A percentile compares a stretch with the other conserved stretches of the same genome.
phyloP scores from a whole-genome alignment of 2,888 invertebrate genomes.

The Cyaniris semiargus region DNA sequence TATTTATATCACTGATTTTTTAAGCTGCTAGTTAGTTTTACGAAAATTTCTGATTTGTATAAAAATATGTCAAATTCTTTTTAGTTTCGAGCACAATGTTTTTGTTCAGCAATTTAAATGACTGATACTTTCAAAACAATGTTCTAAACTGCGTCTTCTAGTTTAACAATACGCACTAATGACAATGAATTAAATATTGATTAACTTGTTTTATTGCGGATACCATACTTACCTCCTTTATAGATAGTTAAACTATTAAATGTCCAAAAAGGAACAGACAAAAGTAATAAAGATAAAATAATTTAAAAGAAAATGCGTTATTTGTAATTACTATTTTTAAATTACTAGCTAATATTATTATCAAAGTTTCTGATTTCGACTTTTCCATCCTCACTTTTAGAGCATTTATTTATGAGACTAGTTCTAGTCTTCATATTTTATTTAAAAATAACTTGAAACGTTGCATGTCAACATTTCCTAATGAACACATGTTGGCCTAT shows the following conservation, averaged over 20 bases:
- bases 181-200: background rate
- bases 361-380: too few relatives aligned
- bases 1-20: too few relatives aligned
- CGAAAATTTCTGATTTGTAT: background rate
- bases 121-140: background rate
- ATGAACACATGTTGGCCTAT: too few relatives aligned
- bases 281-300: background rate
- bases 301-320: too few relatives aligned
- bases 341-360: too few relatives aligned
- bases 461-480: too few relatives aligned
- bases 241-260: background rate
- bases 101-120: background rate
- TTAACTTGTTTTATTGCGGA: constrained; percentile 1
- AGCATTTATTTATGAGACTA: too few relatives aligned
- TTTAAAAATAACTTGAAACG: too few relatives aligned
- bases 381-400: too few relatives aligned
- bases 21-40: too few relatives aligned
- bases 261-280: background rate
- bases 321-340: too few relatives aligned
- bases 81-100: background rate
- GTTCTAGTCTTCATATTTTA: too few relatives aligned
- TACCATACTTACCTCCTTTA: background rate
- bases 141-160: background rate
- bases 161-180: background rate
- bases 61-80: background rate